These are phyloP conservation scores for Ranitomeya variabilis DNA, from an alignment of 2,113 vertebrate species.

Conservation along the genomic window DNA sequence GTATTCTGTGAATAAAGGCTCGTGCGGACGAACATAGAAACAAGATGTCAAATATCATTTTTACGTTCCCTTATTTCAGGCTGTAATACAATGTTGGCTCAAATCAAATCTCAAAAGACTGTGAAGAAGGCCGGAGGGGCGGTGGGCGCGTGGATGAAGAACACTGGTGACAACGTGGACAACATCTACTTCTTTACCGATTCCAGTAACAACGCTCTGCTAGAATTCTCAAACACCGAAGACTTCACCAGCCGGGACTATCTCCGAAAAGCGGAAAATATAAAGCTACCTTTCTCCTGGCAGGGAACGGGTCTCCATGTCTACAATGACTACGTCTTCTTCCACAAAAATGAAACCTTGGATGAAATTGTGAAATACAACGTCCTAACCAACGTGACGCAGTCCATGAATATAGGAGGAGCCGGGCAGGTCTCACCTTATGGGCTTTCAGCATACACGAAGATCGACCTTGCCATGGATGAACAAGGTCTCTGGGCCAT, in stretches of 20 bases:
- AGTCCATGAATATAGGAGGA: constrained; percentile 80
- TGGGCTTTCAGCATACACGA: constrained; percentile 80
- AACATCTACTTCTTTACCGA: constrained; percentile 84
- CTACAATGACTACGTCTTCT: constrained; percentile 85
- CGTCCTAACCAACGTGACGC: constrained; percentile 75
- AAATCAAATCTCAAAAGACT: constrained; percentile 89
- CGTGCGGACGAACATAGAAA: too few species aligned
- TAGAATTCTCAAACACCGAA: constrained; percentile 80
- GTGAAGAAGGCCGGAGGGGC: constrained; percentile 80
- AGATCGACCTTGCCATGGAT: constrained; percentile 87
- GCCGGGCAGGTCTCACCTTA: constrained; percentile 81
- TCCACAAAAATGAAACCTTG: constrained; percentile 80
- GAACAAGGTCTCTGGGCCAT: constrained; percentile 93
- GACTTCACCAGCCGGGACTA: constrained; percentile 75
- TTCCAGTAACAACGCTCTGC: constrained; percentile 75
- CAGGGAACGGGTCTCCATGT: constrained; percentile 86
- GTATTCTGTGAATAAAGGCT: too few species aligned
- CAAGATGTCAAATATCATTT: neutral
- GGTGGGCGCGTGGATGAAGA: constrained; percentile 89
- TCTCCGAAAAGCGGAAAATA: constrained; percentile 65
- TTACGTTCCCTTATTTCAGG: constrained; percentile 71
- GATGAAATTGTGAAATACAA: constrained; percentile 90
- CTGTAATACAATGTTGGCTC: constrained; percentile 76
- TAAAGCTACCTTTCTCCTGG: constrained; percentile 81
- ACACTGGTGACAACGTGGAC: constrained; percentile 74